Evolutionary conservation across 2,888 invertebrate species (phyloP).

Genomic region (Thyatira batis): DNA sequence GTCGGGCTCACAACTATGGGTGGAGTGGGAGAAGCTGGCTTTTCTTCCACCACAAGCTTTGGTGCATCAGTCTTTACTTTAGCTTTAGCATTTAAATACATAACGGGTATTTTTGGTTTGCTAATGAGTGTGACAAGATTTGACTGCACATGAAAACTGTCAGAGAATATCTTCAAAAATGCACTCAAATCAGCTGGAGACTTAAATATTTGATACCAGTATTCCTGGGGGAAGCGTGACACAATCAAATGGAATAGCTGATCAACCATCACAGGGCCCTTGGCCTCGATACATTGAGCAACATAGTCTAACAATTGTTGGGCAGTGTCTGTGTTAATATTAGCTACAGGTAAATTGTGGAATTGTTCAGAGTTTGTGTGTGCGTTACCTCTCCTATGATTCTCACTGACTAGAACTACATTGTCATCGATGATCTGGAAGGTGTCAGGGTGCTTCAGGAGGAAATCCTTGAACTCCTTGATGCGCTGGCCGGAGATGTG

Average conservation of each 20-base stretch:
- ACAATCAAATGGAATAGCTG: conserved; percentile 92
- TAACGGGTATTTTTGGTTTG: conserved; percentile 86
- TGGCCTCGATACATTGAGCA: conserved; percentile 90
- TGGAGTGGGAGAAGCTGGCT: conserved; percentile 61
- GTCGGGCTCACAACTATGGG: conserved; percentile 69
- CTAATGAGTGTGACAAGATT: conserved; percentile 93
- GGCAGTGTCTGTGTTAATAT: conserved; percentile 92
- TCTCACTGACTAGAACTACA: conserved; percentile 88
- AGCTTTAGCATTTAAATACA: conserved; percentile 78
- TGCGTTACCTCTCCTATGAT: conserved; percentile 86
- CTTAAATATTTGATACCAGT: conserved; percentile 94
- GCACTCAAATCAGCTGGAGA: conserved; percentile 94
- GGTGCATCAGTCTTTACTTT: conserved; percentile 78
- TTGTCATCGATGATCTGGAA: conserved; percentile 94
- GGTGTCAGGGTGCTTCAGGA: conserved; percentile 90
- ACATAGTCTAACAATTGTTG: conserved; percentile 91
- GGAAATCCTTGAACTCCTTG: conserved; percentile 96
- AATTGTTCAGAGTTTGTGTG: conserved; percentile 85
- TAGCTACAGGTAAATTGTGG: conserved; percentile 87
- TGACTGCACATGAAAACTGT: conserved; percentile 95
- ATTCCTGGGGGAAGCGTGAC: conserved; percentile 88
- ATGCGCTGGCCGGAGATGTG: conserved; percentile 97
- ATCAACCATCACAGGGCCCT: conserved; percentile 92
- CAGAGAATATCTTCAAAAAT: conserved; percentile 96
- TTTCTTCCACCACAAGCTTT: conserved; percentile 73